These are phyloP conservation scores for Acrobasis suavella DNA, from an alignment of 2,888 invertebrate species.

Conservation along the genomic window DNA sequence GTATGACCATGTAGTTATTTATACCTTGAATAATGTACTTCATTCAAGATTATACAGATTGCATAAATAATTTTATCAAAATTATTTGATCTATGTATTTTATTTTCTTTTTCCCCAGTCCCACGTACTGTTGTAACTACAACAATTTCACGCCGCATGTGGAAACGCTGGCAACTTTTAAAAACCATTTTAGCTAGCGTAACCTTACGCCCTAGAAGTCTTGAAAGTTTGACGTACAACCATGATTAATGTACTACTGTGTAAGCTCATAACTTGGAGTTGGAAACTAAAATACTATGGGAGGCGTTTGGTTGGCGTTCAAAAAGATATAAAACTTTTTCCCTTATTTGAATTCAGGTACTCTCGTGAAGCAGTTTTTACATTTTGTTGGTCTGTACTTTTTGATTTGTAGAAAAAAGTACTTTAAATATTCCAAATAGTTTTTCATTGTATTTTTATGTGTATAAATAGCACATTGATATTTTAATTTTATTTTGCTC, in stretches of 20 bases:
- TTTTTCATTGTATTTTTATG: too few species aligned
- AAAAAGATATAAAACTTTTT: slow-evolving; percentile 6
- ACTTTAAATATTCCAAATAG: not conserved
- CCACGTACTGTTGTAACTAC: too few species aligned
- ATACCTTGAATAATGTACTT: too few species aligned
- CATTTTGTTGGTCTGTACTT: not conserved
- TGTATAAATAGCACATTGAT: too few species aligned
- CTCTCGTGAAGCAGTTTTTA: not conserved
- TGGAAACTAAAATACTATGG: slow-evolving; percentile 17
- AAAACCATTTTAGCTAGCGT: slow-evolving; percentile 27
- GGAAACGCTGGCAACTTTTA: slow-evolving; percentile 21
- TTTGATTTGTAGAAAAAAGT: not conserved
- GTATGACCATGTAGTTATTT: too few species aligned
- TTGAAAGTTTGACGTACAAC: slow-evolving; percentile 27
- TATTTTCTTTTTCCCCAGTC: too few species aligned
- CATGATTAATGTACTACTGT: slow-evolving; percentile 28
- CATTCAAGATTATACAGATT: too few species aligned
- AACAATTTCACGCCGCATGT: slow-evolving; percentile 3
- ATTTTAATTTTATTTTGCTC: too few species aligned
- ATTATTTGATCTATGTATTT: too few species aligned
- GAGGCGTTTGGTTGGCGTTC: not conserved
- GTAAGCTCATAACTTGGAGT: slow-evolving; percentile 20
- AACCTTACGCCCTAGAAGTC: slow-evolving; percentile 28
- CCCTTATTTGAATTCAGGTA: slow-evolving; percentile 5
- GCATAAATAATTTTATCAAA: too few species aligned